Evolutionary conservation across 1,140 invertebrate genomes (phyloP), one percentile per base, ranked within the genome.

Genomic region (Bombus vancouverensis): DNA sequence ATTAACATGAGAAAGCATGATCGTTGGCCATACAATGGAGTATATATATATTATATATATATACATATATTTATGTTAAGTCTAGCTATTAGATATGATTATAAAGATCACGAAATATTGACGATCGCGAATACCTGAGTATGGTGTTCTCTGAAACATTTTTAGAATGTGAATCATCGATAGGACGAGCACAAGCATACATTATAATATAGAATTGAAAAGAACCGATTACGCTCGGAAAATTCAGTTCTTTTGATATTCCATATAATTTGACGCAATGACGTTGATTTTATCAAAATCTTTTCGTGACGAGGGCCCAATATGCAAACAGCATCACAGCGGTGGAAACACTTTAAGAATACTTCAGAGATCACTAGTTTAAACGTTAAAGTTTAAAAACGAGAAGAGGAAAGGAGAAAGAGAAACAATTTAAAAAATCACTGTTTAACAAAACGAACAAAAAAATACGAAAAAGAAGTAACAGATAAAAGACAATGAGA

Each of bases 1-100:
- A 87, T 85, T 88, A 53, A 53, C 22, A 82, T 80, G 86, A 93
- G 89, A 93, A 79, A 93, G 94, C 93, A 94, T 94, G 93, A 95
- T 94, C 93, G 92, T 95, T 95, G 93, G 93, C 94, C 94, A 94
- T 95, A 94, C 92, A 94, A 94, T 94, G 93, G 93, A 93, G 92
- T 93, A 94, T 93, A 94, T 92, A 92, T 91, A 93, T 91, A 91
- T 91, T 91, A 91, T 92, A 93, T 93, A 92, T 91, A 92, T 88
- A 92, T 88, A 92, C 89, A 94, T 94, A 94, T 94, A 94, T 94
- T 93, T 94, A 94, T 94, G 93, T 94, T 94, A 94, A 94, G 93
- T 90, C 86, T 93, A 93, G 91, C 57, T 92, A 91, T 87, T 92
- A 90, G 89, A 79, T 92, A 88, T 82, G 88, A 87, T 71, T 68